Percentiles rank a stretch among this genome's conserved stretches.
These are phyloP conservation scores for Protodeltote pygarga DNA, from an alignment of 2,888 invertebrate species.

Conservation along the genomic window DNA sequence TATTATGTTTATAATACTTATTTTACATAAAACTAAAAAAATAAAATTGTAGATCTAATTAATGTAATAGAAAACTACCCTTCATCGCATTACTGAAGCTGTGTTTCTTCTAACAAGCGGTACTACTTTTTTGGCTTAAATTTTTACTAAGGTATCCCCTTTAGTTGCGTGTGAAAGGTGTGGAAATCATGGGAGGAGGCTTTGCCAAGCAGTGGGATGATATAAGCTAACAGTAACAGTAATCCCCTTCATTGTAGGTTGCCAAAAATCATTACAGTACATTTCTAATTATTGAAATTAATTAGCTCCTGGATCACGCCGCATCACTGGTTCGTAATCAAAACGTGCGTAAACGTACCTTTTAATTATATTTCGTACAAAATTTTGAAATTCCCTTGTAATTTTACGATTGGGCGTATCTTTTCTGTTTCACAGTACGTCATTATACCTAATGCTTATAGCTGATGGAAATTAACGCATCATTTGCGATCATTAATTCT, in stretches of 20 bases:
- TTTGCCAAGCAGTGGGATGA: too few relatives aligned
- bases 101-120: too few relatives aligned
- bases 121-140: too few relatives aligned
- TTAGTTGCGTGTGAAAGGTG: too few relatives aligned
- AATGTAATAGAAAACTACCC: too few relatives aligned
- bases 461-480: conserved; percentile 29
- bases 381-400: conserved; percentile 18
- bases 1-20: too few relatives aligned
- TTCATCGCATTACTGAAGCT: too few relatives aligned
- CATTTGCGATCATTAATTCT: conserved; percentile 26
- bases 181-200: too few relatives aligned
- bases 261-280: conserved; percentile 1
- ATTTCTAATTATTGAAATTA: conserved; percentile 23
- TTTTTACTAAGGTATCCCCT: too few relatives aligned
- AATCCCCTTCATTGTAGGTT: not conserved
- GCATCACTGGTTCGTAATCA: conserved; percentile 22
- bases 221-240: too few relatives aligned
- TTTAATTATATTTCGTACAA: conserved; percentile 19
- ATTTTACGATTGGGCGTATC: conserved; percentile 29
- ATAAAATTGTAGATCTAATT: too few relatives aligned
- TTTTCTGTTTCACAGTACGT: conserved; percentile 9
- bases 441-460: conserved; percentile 5
- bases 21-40: too few relatives aligned
- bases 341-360: conserved; percentile 21
- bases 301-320: conserved; percentile 15